A percentile compares a stretch with the other conserved stretches of the same genome.
Conservation (phyloP, 2,888 invertebrate species). For the Phania funesta region DNA sequence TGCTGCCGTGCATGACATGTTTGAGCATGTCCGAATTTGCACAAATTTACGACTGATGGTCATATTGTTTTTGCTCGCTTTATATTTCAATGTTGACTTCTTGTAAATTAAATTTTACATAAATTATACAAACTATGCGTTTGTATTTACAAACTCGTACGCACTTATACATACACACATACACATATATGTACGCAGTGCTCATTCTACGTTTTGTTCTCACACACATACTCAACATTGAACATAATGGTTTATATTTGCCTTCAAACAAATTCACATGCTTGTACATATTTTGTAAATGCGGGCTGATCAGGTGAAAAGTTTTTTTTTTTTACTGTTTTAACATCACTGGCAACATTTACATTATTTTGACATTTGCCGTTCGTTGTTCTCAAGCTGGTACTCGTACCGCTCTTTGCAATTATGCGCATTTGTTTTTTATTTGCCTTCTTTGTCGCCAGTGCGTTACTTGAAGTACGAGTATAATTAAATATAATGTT, state of each 20-base stretch:
- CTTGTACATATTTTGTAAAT: constrained; percentile 62
- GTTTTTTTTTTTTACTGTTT: constrained; percentile 45
- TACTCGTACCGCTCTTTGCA: not conserved
- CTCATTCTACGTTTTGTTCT: not conserved
- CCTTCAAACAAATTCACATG: constrained; percentile 46
- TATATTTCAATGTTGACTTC: constrained; percentile 35
- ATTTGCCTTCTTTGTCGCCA: not conserved
- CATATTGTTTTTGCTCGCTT: constrained; percentile 12
- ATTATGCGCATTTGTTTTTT: constrained; percentile 4
- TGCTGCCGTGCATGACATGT: not conserved
- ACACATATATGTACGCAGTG: not conserved
- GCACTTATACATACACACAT: not conserved
- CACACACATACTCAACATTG: not conserved
- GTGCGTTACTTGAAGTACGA: constrained; percentile 11
- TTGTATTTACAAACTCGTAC: not conserved
- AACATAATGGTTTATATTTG: not conserved
- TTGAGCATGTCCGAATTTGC: not conserved
- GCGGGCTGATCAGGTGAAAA: constrained; percentile 79
- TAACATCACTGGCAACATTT: constrained; percentile 42
- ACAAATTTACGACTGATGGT: not conserved
- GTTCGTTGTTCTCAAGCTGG: constrained; percentile 30
- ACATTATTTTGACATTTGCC: constrained; percentile 36
- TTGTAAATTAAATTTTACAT: constrained; percentile 36
- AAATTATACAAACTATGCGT: constrained; percentile 7
- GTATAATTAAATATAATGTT: not conserved